A percentile compares a stretch with the other conserved stretches of the same genome.
Evolutionary conservation across 2,797 vertebrate genomes (phyloP).

Genomic region (Manis javanica): DNA sequence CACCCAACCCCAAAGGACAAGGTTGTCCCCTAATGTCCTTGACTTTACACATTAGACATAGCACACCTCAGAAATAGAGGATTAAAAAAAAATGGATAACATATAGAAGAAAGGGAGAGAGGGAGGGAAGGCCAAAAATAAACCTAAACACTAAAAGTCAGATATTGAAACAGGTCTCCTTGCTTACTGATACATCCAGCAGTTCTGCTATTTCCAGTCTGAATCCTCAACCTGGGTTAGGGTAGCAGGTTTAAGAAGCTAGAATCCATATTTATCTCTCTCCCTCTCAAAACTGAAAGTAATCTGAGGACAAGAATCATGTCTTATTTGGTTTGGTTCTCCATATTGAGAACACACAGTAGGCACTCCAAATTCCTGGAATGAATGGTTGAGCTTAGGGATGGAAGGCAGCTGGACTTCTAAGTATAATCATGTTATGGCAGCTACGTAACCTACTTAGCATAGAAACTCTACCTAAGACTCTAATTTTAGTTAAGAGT

Average conservation of each 20-base stretch:
- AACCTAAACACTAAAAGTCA: background rate
- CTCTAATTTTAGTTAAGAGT: constrained; percentile 51
- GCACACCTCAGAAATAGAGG: background rate
- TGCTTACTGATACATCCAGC: background rate
- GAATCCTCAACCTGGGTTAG: background rate
- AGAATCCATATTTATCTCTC: constrained; percentile 17
- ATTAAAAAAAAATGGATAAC: background rate
- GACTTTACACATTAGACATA: background rate
- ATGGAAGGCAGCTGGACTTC: constrained; percentile 9
- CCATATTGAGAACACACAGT: constrained; percentile 40
- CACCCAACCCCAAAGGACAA: constrained; percentile 26
- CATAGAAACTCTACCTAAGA: constrained; percentile 27
- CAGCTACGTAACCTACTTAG: constrained; percentile 38
- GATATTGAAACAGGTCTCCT: constrained; percentile 12
- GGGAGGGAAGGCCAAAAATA: constrained; percentile 28
- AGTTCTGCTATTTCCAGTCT: constrained; percentile 31
- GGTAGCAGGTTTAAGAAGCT: background rate
- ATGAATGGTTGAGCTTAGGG: constrained; percentile 4
- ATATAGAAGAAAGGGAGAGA: background rate
- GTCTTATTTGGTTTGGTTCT: constrained; percentile 30
- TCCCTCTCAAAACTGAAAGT: constrained; percentile 37
- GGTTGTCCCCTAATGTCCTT: constrained; percentile 1
- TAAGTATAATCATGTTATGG: background rate
- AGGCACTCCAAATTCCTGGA: constrained; percentile 23
- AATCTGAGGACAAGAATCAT: constrained; percentile 36